Base-by-base conservation (phyloP, 2,888 invertebrate species). In the Carterocephalus palaemon region DNA sequence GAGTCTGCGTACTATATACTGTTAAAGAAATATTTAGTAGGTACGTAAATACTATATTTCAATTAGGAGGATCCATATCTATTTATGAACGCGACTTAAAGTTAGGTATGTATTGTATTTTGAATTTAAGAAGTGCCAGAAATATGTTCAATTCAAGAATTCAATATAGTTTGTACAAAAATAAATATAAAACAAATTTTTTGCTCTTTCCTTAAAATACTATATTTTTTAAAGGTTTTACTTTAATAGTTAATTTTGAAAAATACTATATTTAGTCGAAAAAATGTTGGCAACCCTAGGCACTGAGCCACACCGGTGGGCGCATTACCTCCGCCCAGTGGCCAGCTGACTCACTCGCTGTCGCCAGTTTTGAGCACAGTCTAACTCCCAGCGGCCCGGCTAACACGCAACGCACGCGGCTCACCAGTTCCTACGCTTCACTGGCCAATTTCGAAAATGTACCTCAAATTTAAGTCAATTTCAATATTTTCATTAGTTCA, bases 361-460 rank as follows among this genome's bases (percentile, higher is more conserved):
- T 65, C 65, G 67, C 67, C 68, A 67, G 69, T 71, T 72, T 70
- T 67, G 63, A 67, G 64, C 65, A 64, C 62, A 67, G 61, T 65
- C 53, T 45, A 52, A 52, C 53, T 52, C 51, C 51, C 43, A 68
- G 67, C 68, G 69, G 69, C 67, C 68, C 71, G 62, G 67, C 70
- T 70, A 76, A 75, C 80, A 77, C 77, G 77, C 79, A 77, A 70
- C 76, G 70, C 60, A n/a, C 73, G 70, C 70, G 42, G 42, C 73
- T 75, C 75, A 74, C 62, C 79, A 80, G 77, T 71, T 79, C 64
- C 59, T 69, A 67, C 75, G 67, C 74, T 74, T 64, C 69, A 60
- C 34, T 78, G 73, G 61, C 62, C 75, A 78, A 76, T 79, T 74
- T 69, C 59, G 59, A 70, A 71, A 67, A 67, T 69, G 67, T 65